phyloP scores from a whole-genome alignment of 2,113 vertebrate species.

The Emydura subglobosa region DNA sequence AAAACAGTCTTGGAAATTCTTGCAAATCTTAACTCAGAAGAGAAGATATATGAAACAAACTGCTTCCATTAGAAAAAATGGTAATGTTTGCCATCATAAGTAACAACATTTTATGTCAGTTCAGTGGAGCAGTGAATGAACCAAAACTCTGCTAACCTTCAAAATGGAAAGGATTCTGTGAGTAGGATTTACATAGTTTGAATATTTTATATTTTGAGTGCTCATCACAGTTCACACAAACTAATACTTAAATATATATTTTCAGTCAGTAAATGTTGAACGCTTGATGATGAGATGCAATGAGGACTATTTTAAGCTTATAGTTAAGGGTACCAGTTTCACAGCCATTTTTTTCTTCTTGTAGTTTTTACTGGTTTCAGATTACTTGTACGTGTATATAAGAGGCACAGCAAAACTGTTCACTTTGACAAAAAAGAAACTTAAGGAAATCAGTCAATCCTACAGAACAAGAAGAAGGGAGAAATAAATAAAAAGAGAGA shows the following conservation, averaged over 20 bases:
- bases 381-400: conserved; percentile 18
- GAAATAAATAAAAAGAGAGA: conserved; percentile 17
- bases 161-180: conserved; percentile 73
- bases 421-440: conserved; percentile 51
- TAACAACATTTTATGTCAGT: conserved; percentile 73
- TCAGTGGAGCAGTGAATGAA: conserved; percentile 75
- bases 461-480: background rate
- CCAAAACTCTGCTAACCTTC: conserved; percentile 77
- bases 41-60: conserved; percentile 62
- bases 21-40: conserved; percentile 63
- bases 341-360: background rate
- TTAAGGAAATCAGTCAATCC: background rate
- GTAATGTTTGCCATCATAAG: conserved; percentile 74
- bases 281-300: conserved; percentile 35
- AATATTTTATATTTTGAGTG: conserved; percentile 80
- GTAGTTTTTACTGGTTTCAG: conserved; percentile 31
- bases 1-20: conserved; percentile 46
- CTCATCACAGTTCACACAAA: conserved; percentile 71
- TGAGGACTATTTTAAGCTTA: conserved; percentile 46
- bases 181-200: conserved; percentile 77
- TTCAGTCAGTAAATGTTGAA: conserved; percentile 63
- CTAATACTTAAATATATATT: conserved; percentile 65
- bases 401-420: background rate
- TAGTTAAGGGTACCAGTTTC: conserved; percentile 43
- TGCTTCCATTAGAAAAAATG: conserved; percentile 63